phyloP scores from a whole-genome alignment of 2,113 vertebrate genomes.

The Tympanuchus pallidicinctus region DNA sequence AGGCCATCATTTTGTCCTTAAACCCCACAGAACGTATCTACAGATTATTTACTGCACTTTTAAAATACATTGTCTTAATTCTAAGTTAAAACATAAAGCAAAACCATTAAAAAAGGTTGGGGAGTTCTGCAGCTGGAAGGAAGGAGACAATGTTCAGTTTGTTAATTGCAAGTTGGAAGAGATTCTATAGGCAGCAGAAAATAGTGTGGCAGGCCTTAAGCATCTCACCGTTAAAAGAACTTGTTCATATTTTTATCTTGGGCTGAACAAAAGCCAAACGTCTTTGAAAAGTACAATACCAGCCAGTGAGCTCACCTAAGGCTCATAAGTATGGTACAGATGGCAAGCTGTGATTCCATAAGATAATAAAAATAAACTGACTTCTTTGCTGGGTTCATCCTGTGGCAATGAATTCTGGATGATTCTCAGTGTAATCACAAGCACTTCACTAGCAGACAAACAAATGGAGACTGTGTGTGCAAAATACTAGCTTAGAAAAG shows the following conservation, averaged over 20 bases:
- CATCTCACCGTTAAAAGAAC: neutral
- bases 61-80: constrained; percentile 55
- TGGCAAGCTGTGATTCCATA: neutral
- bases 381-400: neutral
- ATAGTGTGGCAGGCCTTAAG: neutral
- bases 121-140: constrained; percentile 21
- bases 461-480: neutral
- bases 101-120: neutral
- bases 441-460: neutral
- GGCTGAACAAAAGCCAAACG: neutral
- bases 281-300: neutral
- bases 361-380: neutral
- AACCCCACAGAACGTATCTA: constrained; percentile 4
- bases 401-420: neutral
- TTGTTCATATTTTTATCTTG: neutral
- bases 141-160: neutral
- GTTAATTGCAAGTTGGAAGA: neutral
- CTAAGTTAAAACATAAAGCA: constrained; percentile 16
- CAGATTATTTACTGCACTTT: constrained; percentile 41
- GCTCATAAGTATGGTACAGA: neutral
- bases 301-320: neutral
- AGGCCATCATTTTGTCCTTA: constrained; percentile 35
- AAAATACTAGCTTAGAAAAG: neutral
- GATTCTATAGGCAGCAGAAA: constrained; percentile 18
- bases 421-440: neutral